Conservation (phyloP, 2,113 vertebrate species). For the Onychostoma macrolepis region DNA sequence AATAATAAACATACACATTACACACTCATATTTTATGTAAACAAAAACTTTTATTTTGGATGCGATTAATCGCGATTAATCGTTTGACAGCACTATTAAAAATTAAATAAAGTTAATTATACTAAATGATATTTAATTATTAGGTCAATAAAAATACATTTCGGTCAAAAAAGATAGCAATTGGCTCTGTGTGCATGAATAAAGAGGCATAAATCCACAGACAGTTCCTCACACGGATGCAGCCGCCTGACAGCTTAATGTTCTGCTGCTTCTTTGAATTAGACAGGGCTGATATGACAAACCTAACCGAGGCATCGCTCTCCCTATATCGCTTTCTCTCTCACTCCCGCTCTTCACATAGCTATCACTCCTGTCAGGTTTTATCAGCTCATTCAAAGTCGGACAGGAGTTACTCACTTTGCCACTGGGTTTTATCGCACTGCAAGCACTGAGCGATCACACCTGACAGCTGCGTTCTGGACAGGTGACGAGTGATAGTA, state of each 20-base stretch:
- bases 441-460: constrained; percentile 11
- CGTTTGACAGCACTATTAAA: too few relatives aligned
- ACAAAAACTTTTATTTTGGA: too few relatives aligned
- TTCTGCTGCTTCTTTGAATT: constrained; percentile 63
- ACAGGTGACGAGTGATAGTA: constrained; percentile 6
- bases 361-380: constrained; percentile 22
- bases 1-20: too few relatives aligned
- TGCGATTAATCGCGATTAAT: too few relatives aligned
- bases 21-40: too few relatives aligned
- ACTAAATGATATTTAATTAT: background rate
- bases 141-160: background rate
- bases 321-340: constrained; percentile 11
- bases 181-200: background rate
- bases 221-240: background rate
- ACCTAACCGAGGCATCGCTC: constrained; percentile 43
- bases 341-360: constrained; percentile 19
- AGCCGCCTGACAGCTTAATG: constrained; percentile 71
- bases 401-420: background rate
- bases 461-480: background rate
- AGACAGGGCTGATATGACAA: constrained; percentile 59
- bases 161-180: background rate
- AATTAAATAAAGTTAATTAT: too few relatives aligned
- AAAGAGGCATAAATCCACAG: background rate
- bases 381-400: constrained; percentile 4
- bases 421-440: background rate